Base-by-base conservation (phyloP, 2,888 invertebrate genomes). In the Chironomus riparius region DNA sequence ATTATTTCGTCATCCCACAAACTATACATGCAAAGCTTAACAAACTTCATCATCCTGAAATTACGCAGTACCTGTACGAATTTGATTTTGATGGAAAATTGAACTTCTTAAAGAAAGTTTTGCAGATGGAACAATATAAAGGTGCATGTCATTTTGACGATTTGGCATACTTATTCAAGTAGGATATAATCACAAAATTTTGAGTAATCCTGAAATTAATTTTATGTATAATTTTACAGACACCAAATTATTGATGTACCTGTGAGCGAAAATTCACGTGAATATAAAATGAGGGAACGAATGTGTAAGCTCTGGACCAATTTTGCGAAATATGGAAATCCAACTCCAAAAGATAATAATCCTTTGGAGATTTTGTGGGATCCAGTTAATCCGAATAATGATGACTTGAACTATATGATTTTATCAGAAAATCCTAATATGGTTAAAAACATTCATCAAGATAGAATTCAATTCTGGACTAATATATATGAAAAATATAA, bases 61-160 rank as follows among this genome's bases (percentile, higher is more conserved):
- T 12, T 2, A 70, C 47, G 1, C 76, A 70, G n/a, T 76, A 15
- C 18, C 85, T 88, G 7, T 89, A 88, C 78, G 85, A 86, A 76
- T 89, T 89, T 79, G 83, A 87, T 0, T 88, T 88, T 77, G 85
- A 86, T 62, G 88, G 88, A 2, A 82, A 81, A 13, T 82, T 87
- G 3, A 88, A 88, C 80, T 83, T 86, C 77, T 81, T 85, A 21
- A 88, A 88, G 78, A 84, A 83, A 74, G 80, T 83, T 7, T 79
- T 83, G 12, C 82, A 84, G 38, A 82, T 86, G 13, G 78, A 84
- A 0, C 56, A 86, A 0, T 47, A 82, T 0, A 80, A 82, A 78
- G 90, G 89, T 3, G 86, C 87, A 0, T 86, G 87, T 50, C 90
- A 90, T 79, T 87, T 84, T 0, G 90, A 90, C 78, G 90, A 90